phyloP scores from a whole-genome alignment of 2,113 vertebrate species.

The Hemichromis elongatus region DNA sequence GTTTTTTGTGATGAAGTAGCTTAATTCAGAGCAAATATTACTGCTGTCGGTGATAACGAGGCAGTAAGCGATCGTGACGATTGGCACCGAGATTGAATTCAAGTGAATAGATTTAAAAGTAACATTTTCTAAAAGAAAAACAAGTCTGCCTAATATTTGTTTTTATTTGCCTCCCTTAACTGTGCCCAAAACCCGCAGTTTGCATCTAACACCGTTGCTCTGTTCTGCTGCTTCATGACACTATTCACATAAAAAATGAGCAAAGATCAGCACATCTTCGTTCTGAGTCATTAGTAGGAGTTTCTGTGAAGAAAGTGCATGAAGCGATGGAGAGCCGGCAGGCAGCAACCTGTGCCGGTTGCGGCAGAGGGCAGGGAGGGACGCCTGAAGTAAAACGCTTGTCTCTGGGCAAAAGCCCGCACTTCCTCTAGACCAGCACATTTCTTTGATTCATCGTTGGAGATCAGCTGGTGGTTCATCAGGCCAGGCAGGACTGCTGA shows the following conservation, averaged over 20 bases:
- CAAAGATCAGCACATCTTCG: neutral
- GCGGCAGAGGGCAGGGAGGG: slow-evolving; percentile 6
- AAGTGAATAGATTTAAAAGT: neutral
- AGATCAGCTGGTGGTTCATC: slow-evolving; percentile 29
- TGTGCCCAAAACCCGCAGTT: neutral
- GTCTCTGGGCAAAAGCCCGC: neutral
- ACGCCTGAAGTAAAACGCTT: neutral
- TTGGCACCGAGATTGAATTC: neutral
- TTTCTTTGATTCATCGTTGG: slow-evolving; percentile 6
- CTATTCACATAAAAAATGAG: neutral
- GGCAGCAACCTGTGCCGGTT: neutral
- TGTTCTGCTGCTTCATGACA: neutral
- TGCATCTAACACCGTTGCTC: neutral
- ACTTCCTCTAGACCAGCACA: slow-evolving; percentile 4
- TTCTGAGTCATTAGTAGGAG: neutral
- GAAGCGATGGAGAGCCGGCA: neutral
- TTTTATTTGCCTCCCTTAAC: neutral
- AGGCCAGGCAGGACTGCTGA: slow-evolving; percentile 10
- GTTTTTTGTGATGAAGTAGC: neutral
- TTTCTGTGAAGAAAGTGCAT: neutral
- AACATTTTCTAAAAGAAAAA: neutral
- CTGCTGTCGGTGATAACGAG: neutral
- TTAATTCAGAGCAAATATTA: neutral
- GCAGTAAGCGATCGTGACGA: neutral
- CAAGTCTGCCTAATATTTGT: neutral